phyloP scores from a whole-genome alignment of 2,113 vertebrate species.

The Neopipo cinnamomea region DNA sequence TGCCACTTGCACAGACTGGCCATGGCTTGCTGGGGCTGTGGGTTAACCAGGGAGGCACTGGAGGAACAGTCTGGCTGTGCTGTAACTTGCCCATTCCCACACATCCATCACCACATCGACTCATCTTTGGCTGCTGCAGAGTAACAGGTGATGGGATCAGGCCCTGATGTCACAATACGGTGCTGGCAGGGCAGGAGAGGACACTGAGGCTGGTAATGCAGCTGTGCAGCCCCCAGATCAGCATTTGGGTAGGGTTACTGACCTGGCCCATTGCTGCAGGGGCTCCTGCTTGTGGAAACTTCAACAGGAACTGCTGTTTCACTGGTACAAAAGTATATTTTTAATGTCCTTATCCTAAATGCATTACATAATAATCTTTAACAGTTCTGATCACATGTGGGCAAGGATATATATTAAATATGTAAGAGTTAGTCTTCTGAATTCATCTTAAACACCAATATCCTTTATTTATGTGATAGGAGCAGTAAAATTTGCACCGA shows the following conservation, averaged over 20 bases:
- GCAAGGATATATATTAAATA: background rate
- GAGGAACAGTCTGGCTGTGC: background rate
- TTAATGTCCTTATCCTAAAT: background rate
- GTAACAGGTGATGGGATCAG: background rate
- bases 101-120: fast-evolving
- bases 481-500: background rate
- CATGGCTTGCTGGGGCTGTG: fast-evolving
- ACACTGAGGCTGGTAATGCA: background rate
- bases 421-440: background rate
- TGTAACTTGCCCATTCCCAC: background rate
- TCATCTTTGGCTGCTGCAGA: background rate
- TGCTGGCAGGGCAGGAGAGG: background rate
- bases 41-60: background rate
- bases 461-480: background rate
- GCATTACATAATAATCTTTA: background rate
- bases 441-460: background rate
- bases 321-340: background rate
- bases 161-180: fast-evolving
- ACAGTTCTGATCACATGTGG: background rate
- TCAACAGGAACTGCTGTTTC: background rate
- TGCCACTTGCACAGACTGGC: background rate
- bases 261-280: background rate
- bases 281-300: background rate
- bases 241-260: fast-evolving
- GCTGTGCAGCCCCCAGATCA: background rate